A percentile compares a stretch with the other conserved stretches of the same genome.
phyloP scores from a whole-genome alignment of 1,140 invertebrate genomes.

The Drosophila sulfurigaster region DNA sequence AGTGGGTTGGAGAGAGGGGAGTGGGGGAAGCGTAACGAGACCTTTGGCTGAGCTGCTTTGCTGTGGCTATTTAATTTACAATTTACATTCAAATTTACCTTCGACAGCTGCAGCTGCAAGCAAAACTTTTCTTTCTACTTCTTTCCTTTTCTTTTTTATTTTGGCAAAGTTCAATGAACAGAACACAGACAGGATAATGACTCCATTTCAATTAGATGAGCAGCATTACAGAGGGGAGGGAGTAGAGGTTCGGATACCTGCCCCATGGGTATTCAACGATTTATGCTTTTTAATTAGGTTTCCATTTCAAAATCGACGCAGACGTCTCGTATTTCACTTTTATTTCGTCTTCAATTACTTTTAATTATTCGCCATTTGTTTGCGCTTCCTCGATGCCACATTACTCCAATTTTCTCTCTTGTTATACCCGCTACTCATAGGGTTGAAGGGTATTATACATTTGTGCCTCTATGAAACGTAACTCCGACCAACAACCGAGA shows the following conservation, averaged over 20 bases:
- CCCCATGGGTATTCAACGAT: slow-evolving; percentile 31
- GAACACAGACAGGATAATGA: slow-evolving; percentile 43
- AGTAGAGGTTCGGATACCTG: too few species aligned
- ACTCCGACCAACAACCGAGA: too few species aligned
- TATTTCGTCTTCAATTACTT: slow-evolving; percentile 67
- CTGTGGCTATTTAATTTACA: slow-evolving; percentile 34
- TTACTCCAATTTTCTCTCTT: too few species aligned
- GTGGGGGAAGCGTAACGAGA: not conserved
- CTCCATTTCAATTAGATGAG: slow-evolving; percentile 39
- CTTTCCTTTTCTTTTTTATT: not conserved
- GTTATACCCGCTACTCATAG: too few species aligned
- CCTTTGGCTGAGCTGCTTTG: slow-evolving; percentile 14
- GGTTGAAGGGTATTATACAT: too few species aligned
- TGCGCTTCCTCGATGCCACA: slow-evolving; percentile 19
- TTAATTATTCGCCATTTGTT: slow-evolving; percentile 79
- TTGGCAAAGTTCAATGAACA: slow-evolving; percentile 43
- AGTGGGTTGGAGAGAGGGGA: too few species aligned
- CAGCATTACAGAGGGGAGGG: not conserved
- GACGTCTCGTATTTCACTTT: slow-evolving; percentile 62
- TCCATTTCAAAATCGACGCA: slow-evolving; percentile 48
- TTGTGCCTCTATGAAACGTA: too few species aligned
- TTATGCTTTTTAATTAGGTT: slow-evolving; percentile 61
- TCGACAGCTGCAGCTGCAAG: slow-evolving; percentile 40
- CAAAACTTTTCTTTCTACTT: slow-evolving; percentile 12
- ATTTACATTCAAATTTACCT: slow-evolving; percentile 37